These are phyloP conservation scores for Zaprionus tsacasi DNA, from an alignment of 1,140 invertebrate species.

Conservation along the genomic window DNA sequence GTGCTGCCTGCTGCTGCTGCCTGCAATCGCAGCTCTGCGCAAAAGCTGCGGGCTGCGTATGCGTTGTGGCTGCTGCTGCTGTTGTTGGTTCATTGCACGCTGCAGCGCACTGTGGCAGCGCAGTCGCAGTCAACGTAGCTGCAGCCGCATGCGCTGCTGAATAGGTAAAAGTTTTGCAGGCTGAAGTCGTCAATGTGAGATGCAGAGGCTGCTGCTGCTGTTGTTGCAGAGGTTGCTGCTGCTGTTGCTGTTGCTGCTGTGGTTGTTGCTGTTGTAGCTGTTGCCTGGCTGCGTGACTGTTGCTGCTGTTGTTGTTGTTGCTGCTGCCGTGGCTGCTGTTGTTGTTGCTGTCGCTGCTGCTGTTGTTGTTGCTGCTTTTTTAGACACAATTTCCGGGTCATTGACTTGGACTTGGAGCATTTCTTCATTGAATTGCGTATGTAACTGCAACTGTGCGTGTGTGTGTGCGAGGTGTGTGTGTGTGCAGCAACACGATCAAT, in stretches of 20 bases:
- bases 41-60: slow-evolving; percentile 74
- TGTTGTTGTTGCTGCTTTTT: slow-evolving; percentile 72
- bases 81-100: slow-evolving; percentile 51
- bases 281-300: slow-evolving; percentile 21
- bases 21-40: slow-evolving; percentile 58
- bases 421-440: slow-evolving; percentile 83
- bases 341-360: slow-evolving; percentile 37
- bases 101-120: slow-evolving; percentile 3
- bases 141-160: slow-evolving; percentile 63
- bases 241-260: slow-evolving; percentile 36
- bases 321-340: slow-evolving; percentile 51
- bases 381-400: slow-evolving; percentile 84
- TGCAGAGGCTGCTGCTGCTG: slow-evolving; percentile 41
- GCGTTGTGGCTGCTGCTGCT: slow-evolving; percentile 33
- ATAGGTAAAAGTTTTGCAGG: slow-evolving; percentile 75
- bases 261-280: slow-evolving; percentile 44
- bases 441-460: slow-evolving; percentile 63
- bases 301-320: slow-evolving; percentile 42
- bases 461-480: slow-evolving; percentile 50
- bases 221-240: slow-evolving; percentile 38
- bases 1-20: slow-evolving; percentile 54
- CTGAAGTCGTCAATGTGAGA: slow-evolving; percentile 59
- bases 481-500: slow-evolving; percentile 78
- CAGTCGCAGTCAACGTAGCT: slow-evolving; percentile 35
- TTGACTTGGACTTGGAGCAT: slow-evolving; percentile 80